These are phyloP conservation scores for Oligia latruncula DNA, from an alignment of 2,888 invertebrate species.

Conservation along the genomic window DNA sequence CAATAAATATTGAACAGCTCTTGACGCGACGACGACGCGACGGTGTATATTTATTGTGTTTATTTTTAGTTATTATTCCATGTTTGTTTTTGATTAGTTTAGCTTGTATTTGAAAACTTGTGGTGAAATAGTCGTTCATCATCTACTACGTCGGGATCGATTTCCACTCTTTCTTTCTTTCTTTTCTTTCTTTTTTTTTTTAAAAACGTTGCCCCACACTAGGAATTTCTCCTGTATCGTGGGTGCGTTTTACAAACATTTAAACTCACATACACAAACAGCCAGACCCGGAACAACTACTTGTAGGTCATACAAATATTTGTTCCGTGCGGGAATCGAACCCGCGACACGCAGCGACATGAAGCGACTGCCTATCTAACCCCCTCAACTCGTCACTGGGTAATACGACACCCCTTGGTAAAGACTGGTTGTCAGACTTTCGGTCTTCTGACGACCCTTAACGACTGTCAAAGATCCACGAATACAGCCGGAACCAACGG, in stretches of 20 bases:
- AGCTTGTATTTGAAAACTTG: neutral
- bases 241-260: no score
- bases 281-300: no score
- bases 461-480: neutral
- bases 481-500: no score
- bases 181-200: no score
- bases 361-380: neutral
- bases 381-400: neutral
- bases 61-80: conserved; percentile 2
- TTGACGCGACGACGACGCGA: neutral
- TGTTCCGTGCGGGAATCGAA: no score
- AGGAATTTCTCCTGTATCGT: no score
- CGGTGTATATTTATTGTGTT: neutral
- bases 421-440: neutral
- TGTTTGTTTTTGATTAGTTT: neutral
- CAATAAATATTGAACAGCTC: conserved; percentile 9
- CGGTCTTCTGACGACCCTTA: neutral
- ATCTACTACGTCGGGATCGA: no score
- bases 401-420: neutral
- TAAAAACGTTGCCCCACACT: no score
- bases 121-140: neutral
- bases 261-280: no score
- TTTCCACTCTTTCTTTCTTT: no score
- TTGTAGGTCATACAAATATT: no score
- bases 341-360: no score